These are phyloP conservation scores for Paraplagusia blochii DNA, from an alignment of 2,113 vertebrate genomes.

Conservation along the genomic window DNA sequence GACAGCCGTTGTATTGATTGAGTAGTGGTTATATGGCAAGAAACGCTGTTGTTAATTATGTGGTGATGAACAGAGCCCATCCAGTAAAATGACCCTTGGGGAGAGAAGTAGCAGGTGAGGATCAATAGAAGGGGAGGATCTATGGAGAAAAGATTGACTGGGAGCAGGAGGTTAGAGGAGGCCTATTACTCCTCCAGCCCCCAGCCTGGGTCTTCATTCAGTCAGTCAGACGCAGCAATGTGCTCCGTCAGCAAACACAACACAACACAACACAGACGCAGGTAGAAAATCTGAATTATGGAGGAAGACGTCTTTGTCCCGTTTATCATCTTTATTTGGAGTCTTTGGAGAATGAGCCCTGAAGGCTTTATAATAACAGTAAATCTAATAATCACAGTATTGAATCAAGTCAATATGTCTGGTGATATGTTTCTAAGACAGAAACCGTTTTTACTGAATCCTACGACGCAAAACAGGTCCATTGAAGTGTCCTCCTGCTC, in stretches of 20 bases:
- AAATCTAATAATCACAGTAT: too few relatives aligned
- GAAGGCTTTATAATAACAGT: too few relatives aligned
- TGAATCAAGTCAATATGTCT: too few relatives aligned
- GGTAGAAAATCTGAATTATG: conserved; percentile 9
- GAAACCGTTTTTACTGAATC: too few relatives aligned
- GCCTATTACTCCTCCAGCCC: conserved; percentile 33
- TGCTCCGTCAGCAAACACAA: conserved; percentile 22
- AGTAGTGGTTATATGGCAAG: conserved; percentile 56
- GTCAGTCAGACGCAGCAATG: conserved; percentile 18
- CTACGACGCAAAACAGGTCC: too few relatives aligned
- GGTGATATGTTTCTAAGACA: too few relatives aligned
- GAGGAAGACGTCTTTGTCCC: background rate
- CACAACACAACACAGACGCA: conserved; percentile 16
- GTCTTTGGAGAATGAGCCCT: too few relatives aligned
- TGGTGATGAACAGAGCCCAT: conserved; percentile 74
- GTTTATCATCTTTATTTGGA: too few relatives aligned
- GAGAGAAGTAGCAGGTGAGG: conserved; percentile 45
- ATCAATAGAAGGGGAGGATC: conserved; percentile 72
- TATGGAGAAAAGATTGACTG: conserved; percentile 66
- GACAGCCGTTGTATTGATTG: conserved; percentile 71
- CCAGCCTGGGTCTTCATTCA: conserved; percentile 34
- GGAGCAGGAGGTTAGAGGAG: conserved; percentile 40
- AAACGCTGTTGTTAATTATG: conserved; percentile 76
- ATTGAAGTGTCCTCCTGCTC: too few relatives aligned
- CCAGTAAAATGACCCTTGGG: conserved; percentile 73